These are phyloP conservation scores for Leptogaster cylindrica DNA, from an alignment of 2,888 invertebrate genomes.

Conservation along the genomic window DNA sequence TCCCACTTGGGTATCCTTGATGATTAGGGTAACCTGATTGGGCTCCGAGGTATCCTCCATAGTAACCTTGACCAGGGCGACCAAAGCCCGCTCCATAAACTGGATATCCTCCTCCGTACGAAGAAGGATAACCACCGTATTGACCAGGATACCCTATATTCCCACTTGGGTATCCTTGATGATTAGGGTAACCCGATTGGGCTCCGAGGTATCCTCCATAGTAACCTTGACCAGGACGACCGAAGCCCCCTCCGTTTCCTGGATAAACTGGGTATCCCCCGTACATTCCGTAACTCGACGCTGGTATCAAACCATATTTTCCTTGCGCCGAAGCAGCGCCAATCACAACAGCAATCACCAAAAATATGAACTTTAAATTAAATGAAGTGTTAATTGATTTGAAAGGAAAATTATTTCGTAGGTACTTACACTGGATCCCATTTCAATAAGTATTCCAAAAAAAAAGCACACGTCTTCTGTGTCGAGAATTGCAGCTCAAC, in stretches of 20 bases:
- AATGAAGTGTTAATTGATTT: not conserved
- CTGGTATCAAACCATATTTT: slow-evolving; percentile 10
- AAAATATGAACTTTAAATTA: too few species aligned
- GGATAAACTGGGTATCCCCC: not conserved
- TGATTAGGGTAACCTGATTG: not conserved
- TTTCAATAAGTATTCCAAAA: too few species aligned
- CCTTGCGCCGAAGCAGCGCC: not conserved
- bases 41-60: not conserved
- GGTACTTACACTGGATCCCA: not conserved
- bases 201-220: not conserved
- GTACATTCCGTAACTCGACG: too few species aligned
- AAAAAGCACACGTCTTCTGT: too few species aligned
- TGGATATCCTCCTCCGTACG: not conserved
- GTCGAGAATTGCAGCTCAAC: not conserved
- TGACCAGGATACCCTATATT: not conserved
- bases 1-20: not conserved
- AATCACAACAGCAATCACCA: not conserved
- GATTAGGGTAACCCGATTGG: not conserved
- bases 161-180: not conserved
- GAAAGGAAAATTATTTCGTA: not conserved
- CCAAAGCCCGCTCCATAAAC: not conserved
- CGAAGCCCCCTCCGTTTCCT: not conserved
- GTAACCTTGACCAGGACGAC: not conserved
- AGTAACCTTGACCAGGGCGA: not conserved
- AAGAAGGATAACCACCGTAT: not conserved